Evolutionary conservation across 2,797 vertebrate genomes (phyloP), one percentile per base, ranked within the genome.

Genomic region (Garrulus glandarius): DNA sequence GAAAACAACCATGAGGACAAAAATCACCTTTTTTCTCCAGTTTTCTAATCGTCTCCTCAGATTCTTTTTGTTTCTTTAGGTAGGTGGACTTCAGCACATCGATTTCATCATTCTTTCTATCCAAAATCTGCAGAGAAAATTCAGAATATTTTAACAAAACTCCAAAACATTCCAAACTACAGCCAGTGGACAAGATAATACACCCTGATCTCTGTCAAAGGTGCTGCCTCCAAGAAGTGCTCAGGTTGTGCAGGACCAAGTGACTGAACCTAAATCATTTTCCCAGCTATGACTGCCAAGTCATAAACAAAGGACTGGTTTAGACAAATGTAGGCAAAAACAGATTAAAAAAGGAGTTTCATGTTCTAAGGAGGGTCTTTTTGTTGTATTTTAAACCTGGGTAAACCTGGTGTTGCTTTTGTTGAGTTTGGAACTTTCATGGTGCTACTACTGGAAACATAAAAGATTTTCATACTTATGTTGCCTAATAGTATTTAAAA

Each of bases 21-120:
- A 91, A 93, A 61, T 96, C 98, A 99, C 99, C 99, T 99, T 99
- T 99, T 95, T 98, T 99, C 97, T 99, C 99, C 96, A 99, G 98
- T 89, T 98, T 99, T 93, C 96, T 98, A 92, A 98, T 98, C 1
- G 82, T 97, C 52, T 99, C 99, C 67, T 99, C 99, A 2, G 97
- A 97, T 95, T 99, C 99, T 83, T 98, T 98, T 97, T 98, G 98
- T 96, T 99, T 99, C 89, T 84, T 97, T 82, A 97, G 97, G 87
- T 99, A 98, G 76, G 98, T 37, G 47, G 89, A 97, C 97, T 99
- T 99, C 95, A 99, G 79, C 93, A 98, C 98, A 47, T 99, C 99
- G 63, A 99, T 98, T 98, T 99, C 99, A 4, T 98, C 96, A 71
- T 99, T 99, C 96, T 99, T 99, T 83, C 99, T 98, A 89, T 99